Evolutionary conservation across 2,797 vertebrate species (phyloP).

Genomic region (Gymnocypris eckloni): DNA sequence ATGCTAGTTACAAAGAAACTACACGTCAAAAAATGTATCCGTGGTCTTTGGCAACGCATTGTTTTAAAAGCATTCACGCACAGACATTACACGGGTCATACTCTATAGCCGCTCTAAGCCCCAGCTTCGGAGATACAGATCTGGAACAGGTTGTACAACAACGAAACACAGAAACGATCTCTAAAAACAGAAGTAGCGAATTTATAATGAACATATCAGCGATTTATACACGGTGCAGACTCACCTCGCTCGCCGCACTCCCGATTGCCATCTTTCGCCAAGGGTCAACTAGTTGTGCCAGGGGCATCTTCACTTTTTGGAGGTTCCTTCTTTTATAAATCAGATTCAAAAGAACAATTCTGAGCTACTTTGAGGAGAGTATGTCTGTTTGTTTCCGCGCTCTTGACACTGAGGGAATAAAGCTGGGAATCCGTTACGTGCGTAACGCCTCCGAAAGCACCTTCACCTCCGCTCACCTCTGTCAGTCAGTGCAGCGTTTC

Average conservation of each 20-base stretch:
- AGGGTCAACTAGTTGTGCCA: slow-evolving; percentile 96
- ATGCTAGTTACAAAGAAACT: neutral
- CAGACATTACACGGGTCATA: neutral
- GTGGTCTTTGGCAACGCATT: neutral
- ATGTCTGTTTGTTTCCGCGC: slow-evolving; percentile 63
- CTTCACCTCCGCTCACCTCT: slow-evolving; percentile 49
- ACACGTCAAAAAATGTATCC: neutral
- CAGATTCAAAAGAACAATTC: slow-evolving; percentile 20
- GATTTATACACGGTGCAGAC: slow-evolving; percentile 23
- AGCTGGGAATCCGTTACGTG: slow-evolving; percentile 51
- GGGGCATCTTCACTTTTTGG: slow-evolving; percentile 85
- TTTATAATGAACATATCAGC: neutral
- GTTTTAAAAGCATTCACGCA: slow-evolving; percentile 24
- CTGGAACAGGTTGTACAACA: slow-evolving; percentile 47
- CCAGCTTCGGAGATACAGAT: slow-evolving; percentile 33
- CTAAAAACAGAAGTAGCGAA: slow-evolving; percentile 5
- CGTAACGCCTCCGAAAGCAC: slow-evolving; percentile 66
- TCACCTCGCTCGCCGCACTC: slow-evolving; percentile 83
- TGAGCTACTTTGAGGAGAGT: slow-evolving; percentile 54
- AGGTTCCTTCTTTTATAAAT: slow-evolving; percentile 21
- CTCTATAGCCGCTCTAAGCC: slow-evolving; percentile 29
- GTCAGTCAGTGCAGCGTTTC: slow-evolving; percentile 43
- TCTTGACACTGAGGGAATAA: slow-evolving; percentile 64
- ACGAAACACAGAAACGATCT: slow-evolving; percentile 3
- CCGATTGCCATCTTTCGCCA: slow-evolving; percentile 97